phyloP scores from a whole-genome alignment of 92 coral and sea anemone species.

The Parazoanthus darwini region DNA sequence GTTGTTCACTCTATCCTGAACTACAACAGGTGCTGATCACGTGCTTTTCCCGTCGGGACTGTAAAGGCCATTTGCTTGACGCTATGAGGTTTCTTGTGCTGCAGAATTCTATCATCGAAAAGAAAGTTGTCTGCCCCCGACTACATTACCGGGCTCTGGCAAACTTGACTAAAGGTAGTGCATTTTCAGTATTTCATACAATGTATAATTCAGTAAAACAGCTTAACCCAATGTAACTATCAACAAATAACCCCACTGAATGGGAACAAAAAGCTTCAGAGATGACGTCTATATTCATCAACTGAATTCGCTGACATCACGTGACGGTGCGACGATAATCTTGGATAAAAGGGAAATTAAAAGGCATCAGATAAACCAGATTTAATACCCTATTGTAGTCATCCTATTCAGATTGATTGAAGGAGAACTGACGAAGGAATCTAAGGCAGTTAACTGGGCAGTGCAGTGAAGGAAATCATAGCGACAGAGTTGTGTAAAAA shows the following conservation, averaged over 20 bases:
- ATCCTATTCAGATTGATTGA: too few relatives aligned
- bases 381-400: too few relatives aligned
- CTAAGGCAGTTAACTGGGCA: background rate
- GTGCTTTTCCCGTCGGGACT: background rate
- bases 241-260: too few relatives aligned
- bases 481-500: too few relatives aligned
- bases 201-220: background rate
- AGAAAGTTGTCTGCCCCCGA: background rate
- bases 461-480: background rate
- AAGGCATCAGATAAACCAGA: too few relatives aligned
- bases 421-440: too few relatives aligned
- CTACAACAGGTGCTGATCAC: background rate
- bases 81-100: conserved; percentile 9
- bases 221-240: too few relatives aligned
- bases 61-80: background rate
- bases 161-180: background rate
- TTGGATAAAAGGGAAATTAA: too few relatives aligned
- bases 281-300: too few relatives aligned
- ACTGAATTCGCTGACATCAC: too few relatives aligned
- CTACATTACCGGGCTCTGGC: background rate
- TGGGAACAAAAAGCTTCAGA: too few relatives aligned
- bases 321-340: too few relatives aligned
- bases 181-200: background rate
- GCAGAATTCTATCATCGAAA: background rate
- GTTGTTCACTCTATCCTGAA: background rate